Evolutionary conservation across 1,140 invertebrate genomes (phyloP).

Genomic region (Scaptomyza pallida): DNA sequence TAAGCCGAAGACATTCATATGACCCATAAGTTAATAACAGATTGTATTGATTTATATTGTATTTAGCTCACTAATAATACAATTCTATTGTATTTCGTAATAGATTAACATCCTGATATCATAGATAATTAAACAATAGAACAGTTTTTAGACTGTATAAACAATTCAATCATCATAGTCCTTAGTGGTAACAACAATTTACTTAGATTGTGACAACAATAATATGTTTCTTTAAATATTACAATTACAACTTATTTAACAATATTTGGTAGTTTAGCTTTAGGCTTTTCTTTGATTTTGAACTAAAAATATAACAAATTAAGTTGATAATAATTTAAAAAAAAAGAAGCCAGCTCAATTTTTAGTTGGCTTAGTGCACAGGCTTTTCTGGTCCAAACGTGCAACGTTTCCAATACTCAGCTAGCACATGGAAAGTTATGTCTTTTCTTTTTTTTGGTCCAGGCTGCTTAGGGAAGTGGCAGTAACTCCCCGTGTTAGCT

Average conservation of each 20-base stretch:
- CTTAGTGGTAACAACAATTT: constrained; percentile 28
- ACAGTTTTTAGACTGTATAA: too few relatives aligned
- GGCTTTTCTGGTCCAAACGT: constrained; percentile 8
- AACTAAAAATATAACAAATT: constrained; percentile 17
- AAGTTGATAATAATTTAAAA: not conserved
- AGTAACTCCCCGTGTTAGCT: not conserved
- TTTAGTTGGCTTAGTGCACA: constrained; percentile 22
- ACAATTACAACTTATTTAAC: constrained; percentile 45
- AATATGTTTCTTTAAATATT: constrained; percentile 35
- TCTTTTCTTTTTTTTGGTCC: not conserved
- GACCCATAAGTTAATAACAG: too few relatives aligned
- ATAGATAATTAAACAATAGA: too few relatives aligned
- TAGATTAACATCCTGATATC: too few relatives aligned
- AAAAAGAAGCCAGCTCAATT: constrained; percentile 1
- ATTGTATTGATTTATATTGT: too few relatives aligned
- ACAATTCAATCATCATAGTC: constrained; percentile 3
- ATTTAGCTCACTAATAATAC: too few relatives aligned
- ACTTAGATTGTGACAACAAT: constrained; percentile 38
- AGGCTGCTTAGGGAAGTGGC: not conserved
- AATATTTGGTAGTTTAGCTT: constrained; percentile 77
- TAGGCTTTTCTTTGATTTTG: constrained; percentile 23
- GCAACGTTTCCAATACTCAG: not conserved
- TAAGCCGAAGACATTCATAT: too few relatives aligned
- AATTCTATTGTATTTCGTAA: too few relatives aligned
- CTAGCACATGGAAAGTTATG: not conserved